Evolutionary conservation across 2,113 vertebrate genomes (phyloP).

Genomic region (Glaucidium brasilianum): DNA sequence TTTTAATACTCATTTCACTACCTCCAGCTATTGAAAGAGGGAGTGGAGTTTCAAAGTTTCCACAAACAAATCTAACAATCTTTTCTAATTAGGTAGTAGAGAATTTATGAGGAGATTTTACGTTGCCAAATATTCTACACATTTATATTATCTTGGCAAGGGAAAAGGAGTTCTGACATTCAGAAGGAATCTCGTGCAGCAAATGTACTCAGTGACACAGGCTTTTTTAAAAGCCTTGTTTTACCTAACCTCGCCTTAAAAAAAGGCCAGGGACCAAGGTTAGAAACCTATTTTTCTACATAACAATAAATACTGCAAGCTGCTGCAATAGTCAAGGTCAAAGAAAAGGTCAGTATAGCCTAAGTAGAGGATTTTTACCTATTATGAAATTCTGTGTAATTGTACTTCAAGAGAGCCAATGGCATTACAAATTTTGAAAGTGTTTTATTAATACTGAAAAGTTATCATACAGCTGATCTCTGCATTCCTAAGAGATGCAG

Average conservation of each 20-base stretch:
- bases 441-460: neutral
- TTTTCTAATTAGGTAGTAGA: constrained; percentile 35
- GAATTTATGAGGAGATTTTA: constrained; percentile 5
- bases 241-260: neutral
- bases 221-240: neutral
- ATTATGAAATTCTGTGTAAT: neutral
- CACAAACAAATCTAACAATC: constrained; percentile 18
- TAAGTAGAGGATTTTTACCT: neutral
- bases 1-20: constrained; percentile 9
- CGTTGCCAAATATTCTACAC: constrained; percentile 16
- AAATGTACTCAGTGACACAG: neutral
- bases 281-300: neutral
- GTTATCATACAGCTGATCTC: neutral
- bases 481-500: neutral
- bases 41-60: constrained; percentile 30
- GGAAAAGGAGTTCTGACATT: constrained; percentile 31
- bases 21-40: constrained; percentile 46
- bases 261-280: neutral
- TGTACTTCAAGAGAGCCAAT: neutral
- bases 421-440: neutral
- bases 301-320: neutral
- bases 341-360: neutral
- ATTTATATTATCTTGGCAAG: constrained; percentile 5
- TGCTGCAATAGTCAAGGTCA: neutral
- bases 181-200: neutral